phyloP scores from a whole-genome alignment of 2,888 invertebrate genomes.

The Drosophila colorata region DNA sequence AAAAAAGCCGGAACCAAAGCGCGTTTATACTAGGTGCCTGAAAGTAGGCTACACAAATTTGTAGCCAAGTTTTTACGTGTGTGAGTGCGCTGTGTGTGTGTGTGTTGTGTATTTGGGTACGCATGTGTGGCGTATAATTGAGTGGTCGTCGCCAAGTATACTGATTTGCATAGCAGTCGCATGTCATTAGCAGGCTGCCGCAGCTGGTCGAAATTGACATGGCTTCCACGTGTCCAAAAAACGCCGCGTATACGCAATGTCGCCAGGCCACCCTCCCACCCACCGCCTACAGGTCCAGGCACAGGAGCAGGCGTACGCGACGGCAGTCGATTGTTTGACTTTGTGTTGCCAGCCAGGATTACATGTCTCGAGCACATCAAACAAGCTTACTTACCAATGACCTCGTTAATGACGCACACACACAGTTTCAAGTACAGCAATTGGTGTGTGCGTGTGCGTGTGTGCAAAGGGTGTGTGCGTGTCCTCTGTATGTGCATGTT shows the following conservation, averaged over 20 bases:
- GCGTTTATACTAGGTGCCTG: slow-evolving; percentile 54
- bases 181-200: slow-evolving; percentile 72
- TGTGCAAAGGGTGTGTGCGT: slow-evolving; percentile 15
- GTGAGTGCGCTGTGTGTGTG: slow-evolving; percentile 1
- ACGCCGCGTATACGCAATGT: slow-evolving; percentile 67
- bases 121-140: slow-evolving; percentile 73
- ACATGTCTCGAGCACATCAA: slow-evolving; percentile 80
- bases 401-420: slow-evolving; percentile 77
- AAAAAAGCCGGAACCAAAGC: slow-evolving; percentile 20
- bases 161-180: slow-evolving; percentile 76
- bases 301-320: slow-evolving; percentile 1
- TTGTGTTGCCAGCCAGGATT: slow-evolving; percentile 55
- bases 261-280: background rate
- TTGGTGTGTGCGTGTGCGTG: slow-evolving; percentile 13
- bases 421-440: background rate
- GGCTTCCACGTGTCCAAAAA: slow-evolving; percentile 58
- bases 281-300: slow-evolving; percentile 12
- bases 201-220: slow-evolving; percentile 62
- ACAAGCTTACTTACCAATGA: slow-evolving; percentile 81
- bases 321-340: slow-evolving; percentile 64
- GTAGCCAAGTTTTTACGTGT: slow-evolving; percentile 5
- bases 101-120: slow-evolving; percentile 8
- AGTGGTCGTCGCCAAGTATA: slow-evolving; percentile 73
- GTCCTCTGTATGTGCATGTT: slow-evolving; percentile 39
- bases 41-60: slow-evolving; percentile 66